phyloP scores from a whole-genome alignment of 2,888 invertebrate species.

The Chloroclystis v-ata region DNA sequence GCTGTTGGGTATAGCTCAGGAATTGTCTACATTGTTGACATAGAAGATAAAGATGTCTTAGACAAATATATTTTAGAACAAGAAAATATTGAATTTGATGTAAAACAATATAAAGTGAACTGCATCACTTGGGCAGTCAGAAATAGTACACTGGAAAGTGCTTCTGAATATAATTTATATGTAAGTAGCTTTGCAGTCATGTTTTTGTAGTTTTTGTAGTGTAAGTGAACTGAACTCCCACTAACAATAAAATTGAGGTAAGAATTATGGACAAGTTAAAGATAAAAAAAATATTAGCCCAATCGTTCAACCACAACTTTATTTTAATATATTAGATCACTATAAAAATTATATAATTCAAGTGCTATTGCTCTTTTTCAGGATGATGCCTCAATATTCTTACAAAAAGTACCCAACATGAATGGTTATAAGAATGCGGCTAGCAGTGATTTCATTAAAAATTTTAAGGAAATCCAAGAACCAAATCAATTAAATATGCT shows the following conservation, averaged over 20 bases:
- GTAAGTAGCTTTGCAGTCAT: slow-evolving; percentile 45
- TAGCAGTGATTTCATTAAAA: slow-evolving; percentile 76
- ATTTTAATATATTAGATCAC: too few species aligned
- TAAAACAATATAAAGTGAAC: slow-evolving; percentile 80
- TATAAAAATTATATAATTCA: too few species aligned
- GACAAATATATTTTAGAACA: slow-evolving; percentile 76
- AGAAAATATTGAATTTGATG: slow-evolving; percentile 59
- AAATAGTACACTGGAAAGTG: slow-evolving; percentile 62
- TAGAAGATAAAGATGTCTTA: slow-evolving; percentile 90
- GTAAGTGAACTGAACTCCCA: too few species aligned
- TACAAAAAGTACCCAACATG: slow-evolving; percentile 77
- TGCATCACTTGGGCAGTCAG: slow-evolving; percentile 85
- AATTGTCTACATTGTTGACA: slow-evolving; percentile 85
- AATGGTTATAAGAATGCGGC: slow-evolving; percentile 73
- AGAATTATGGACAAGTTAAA: too few species aligned
- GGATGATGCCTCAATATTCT: slow-evolving; percentile 74
- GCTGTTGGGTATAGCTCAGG: slow-evolving; percentile 85
- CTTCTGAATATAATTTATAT: slow-evolving; percentile 66
- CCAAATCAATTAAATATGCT: slow-evolving; percentile 84
- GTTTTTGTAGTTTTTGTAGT: too few species aligned
- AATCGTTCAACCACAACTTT: too few species aligned
- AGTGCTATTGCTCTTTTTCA: slow-evolving; percentile 32
- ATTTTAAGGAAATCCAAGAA: slow-evolving; percentile 79
- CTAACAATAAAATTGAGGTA: too few species aligned
- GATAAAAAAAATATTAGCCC: too few species aligned